Percentiles rank a stretch among this genome's conserved stretches.
Conservation (phyloP, 2,113 vertebrate species). For the Anguilla rostrata region DNA sequence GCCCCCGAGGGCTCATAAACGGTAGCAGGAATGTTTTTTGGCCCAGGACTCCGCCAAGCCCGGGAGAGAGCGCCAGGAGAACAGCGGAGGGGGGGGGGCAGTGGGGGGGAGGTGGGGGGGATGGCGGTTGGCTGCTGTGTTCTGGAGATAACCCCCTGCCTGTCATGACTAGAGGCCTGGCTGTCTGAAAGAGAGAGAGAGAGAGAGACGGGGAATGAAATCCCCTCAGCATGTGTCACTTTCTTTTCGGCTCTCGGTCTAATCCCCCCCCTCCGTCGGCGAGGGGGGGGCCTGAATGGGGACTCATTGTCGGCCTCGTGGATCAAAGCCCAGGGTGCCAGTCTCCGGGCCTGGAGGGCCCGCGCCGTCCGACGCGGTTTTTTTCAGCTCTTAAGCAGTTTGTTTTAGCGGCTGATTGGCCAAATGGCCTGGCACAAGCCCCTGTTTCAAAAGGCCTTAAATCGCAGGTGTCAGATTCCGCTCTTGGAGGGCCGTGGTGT, state of each 20-base stretch:
- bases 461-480: too few relatives aligned
- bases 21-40: neutral
- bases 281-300: conserved; percentile 19
- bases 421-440: too few relatives aligned
- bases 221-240: conserved; percentile 49
- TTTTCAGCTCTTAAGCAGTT: too few relatives aligned
- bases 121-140: neutral
- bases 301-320: conserved; percentile 15
- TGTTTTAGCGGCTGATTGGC: too few relatives aligned
- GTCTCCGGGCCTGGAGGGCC: too few relatives aligned
- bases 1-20: neutral
- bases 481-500: too few relatives aligned
- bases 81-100: neutral
- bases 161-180: neutral
- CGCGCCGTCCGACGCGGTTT: too few relatives aligned
- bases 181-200: conserved; percentile 10
- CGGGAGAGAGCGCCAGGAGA: conserved; percentile 27
- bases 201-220: neutral
- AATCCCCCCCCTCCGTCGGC: conserved; percentile 34
- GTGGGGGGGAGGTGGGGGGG: neutral
- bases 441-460: too few relatives aligned
- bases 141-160: conserved; percentile 18
- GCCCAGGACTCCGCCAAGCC: neutral
- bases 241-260: conserved; percentile 35
- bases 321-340: neutral